These are phyloP conservation scores for Tipula unca DNA, from an alignment of 2,888 invertebrate species.

Conservation along the genomic window DNA sequence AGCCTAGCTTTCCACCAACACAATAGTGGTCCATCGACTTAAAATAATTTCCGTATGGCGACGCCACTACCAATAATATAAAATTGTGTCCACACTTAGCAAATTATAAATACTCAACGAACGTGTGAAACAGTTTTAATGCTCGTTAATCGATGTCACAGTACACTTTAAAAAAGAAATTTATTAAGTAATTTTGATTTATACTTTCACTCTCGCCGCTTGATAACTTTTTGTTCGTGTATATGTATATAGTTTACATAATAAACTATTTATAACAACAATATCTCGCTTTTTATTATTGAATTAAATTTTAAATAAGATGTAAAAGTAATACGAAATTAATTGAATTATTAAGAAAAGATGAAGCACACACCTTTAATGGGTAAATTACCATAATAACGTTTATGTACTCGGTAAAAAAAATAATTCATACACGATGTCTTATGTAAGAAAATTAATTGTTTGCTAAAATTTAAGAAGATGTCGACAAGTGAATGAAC, in stretches of 20 bases:
- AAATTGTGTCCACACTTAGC: background rate
- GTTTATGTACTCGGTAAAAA: background rate
- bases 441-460: background rate
- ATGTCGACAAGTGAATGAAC: background rate
- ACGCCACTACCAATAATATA: background rate
- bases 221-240: background rate
- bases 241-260: too few relatives aligned
- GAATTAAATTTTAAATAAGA: background rate
- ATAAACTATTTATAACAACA: background rate
- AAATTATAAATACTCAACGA: background rate
- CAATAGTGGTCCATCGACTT: background rate
- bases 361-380: background rate
- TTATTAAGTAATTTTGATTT: background rate
- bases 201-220: background rate
- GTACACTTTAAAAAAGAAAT: background rate
- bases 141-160: background rate
- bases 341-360: background rate
- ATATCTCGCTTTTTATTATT: background rate
- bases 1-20: background rate
- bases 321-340: background rate
- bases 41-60: background rate
- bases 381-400: background rate
- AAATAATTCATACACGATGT: background rate
- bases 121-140: background rate
- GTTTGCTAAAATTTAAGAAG: background rate